A percentile compares a stretch with the other conserved stretches of the same genome.
Conservation (phyloP, 2,888 invertebrate species). For the Halictus quadricinctus region DNA sequence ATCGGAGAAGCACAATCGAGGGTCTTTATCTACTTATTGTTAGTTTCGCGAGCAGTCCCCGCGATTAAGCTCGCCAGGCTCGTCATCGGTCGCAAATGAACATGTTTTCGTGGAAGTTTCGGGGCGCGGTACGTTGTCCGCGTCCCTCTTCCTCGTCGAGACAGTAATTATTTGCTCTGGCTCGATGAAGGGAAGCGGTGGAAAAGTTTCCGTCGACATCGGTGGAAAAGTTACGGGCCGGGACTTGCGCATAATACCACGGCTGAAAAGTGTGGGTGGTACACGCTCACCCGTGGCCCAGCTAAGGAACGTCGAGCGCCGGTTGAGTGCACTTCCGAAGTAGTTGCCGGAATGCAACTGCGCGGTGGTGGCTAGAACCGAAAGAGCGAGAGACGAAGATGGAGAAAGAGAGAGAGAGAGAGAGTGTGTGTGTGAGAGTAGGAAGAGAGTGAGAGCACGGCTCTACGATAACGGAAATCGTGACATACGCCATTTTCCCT, state of each 20-base stretch:
- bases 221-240: conserved; percentile 58
- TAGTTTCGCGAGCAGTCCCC: not conserved
- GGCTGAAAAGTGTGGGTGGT: conserved; percentile 39
- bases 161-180: conserved; percentile 66
- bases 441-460: conserved; percentile 34
- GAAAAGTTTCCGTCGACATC: conserved; percentile 58
- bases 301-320: conserved; percentile 43
- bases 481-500: conserved; percentile 65
- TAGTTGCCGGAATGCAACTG: conserved; percentile 65
- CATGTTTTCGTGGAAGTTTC: conserved; percentile 57
- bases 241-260: conserved; percentile 65
- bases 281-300: not conserved
- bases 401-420: too few relatives aligned
- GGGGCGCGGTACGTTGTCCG: conserved; percentile 35
- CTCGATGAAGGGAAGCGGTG: conserved; percentile 46
- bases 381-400: not conserved
- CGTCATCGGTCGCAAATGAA: conserved; percentile 35
- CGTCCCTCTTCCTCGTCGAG: conserved; percentile 32
- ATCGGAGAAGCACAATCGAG: not conserved
- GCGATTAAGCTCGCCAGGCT: not conserved
- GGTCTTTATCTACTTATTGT: not conserved
- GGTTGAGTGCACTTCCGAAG: conserved; percentile 68
- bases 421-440: not conserved
- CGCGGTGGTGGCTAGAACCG: conserved; percentile 8
- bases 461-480: conserved; percentile 66